Evolutionary conservation across 2,113 vertebrate species (phyloP).

Genomic region (mouse (Mus musculus)): DNA sequence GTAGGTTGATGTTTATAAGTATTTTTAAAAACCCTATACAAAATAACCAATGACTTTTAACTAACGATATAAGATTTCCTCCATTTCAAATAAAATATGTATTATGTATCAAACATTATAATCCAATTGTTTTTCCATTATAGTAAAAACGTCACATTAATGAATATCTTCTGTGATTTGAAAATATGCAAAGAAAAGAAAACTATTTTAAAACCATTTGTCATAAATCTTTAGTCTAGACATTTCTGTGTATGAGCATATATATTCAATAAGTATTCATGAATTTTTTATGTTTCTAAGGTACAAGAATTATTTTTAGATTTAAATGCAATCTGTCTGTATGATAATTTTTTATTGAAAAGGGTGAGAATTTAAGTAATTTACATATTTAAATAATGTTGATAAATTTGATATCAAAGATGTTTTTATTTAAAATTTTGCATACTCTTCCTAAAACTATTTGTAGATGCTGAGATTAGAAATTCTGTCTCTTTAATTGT

Average conservation of each 20-base stretch:
- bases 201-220: background rate
- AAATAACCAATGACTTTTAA: slow-evolving; percentile 18
- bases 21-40: background rate
- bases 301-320: background rate
- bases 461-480: slow-evolving; percentile 39
- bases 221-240: background rate
- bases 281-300: background rate
- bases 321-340: background rate
- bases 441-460: background rate
- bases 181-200: background rate
- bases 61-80: background rate
- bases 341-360: background rate
- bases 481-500: slow-evolving; percentile 12
- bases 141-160: background rate
- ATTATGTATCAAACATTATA: background rate
- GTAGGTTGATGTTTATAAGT: background rate
- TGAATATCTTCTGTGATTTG: background rate
- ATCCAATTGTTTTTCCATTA: background rate
- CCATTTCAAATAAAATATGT: background rate
- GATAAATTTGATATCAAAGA: background rate
- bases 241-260: background rate
- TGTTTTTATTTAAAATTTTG: background rate
- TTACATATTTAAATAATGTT: slow-evolving; percentile 13
- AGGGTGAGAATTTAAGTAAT: background rate
- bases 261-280: background rate